These are phyloP conservation scores for Tylochromis polylepis DNA, from an alignment of 2,113 vertebrate species.

Conservation along the genomic window DNA sequence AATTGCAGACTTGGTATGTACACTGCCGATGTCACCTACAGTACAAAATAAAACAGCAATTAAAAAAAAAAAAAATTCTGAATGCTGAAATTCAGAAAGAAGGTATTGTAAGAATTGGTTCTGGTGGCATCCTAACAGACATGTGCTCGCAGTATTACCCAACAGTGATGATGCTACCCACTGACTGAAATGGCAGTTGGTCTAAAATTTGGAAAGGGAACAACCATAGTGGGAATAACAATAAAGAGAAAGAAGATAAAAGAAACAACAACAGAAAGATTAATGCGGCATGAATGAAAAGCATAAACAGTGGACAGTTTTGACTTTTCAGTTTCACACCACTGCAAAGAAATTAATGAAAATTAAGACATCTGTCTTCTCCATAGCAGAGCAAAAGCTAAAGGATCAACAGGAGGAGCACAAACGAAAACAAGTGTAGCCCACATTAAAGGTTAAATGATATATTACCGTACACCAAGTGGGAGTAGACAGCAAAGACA, in stretches of 20 bases:
- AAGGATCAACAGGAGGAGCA: background rate
- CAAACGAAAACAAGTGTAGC: background rate
- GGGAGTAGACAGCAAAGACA: background rate
- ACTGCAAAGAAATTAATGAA: background rate
- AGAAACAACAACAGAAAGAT: background rate
- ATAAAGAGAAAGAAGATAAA: background rate
- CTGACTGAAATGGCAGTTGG: background rate
- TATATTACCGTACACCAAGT: background rate
- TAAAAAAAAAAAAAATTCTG: background rate
- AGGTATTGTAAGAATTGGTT: background rate
- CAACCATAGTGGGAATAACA: background rate
- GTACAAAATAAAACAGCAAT: background rate
- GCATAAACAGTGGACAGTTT: background rate
- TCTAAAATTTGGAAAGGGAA: background rate
- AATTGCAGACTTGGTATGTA: rapidly evolving
- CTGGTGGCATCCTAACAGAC: background rate
- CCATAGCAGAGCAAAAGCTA: background rate
- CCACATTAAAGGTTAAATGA: background rate
- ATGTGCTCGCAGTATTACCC: rapidly evolving
- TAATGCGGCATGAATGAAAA: background rate
- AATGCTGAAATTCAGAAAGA: background rate
- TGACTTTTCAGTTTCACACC: background rate
- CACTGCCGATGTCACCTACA: background rate
- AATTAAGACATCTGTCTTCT: background rate
- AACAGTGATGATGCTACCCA: background rate